Evolutionary conservation across 2,113 vertebrate genomes (phyloP), one percentile per base, ranked within the genome.

Genomic region (Bubo scandiacus): DNA sequence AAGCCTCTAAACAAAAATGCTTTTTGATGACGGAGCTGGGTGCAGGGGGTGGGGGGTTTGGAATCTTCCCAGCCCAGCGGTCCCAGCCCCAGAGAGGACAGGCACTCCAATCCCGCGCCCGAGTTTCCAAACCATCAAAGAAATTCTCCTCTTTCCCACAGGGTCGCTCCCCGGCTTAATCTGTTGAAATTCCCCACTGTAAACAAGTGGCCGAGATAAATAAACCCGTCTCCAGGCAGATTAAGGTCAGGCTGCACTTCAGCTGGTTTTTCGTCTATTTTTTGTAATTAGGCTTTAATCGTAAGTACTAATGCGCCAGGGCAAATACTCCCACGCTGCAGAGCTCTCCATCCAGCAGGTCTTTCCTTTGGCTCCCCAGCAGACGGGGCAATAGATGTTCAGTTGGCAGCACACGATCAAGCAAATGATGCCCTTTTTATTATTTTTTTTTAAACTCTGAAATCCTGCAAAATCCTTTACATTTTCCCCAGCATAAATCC

Each of bases 221-320:
- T 93, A 97, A 95, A 96, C 93, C 96, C 92, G 81, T 96, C 96
- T 95, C 95, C 94, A 90, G 93, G 95, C 93, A 96, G 97, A 98
- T 98, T 97, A 97, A 97, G 97, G 97, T 97, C 94, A 96, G 97
- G 92, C 95, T 96, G 87, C 95, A 96, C 95, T 96, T 97, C 97
- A 97, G 96, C 96, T 96, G 95, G 92, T 96, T 97, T 96, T 98
- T 97, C 58, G 58, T 96, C 97, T 97, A 88, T 96, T 97, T 97
- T 95, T 96, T 96, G 93, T 96, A 97, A 97, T 97, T 97, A 97
- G 94, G 94, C 96, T 96, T 97, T 97, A 97, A 97, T 97, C 95
- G 5, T 92, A 90, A 97, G 77, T 89, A 96, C 90, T 96, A 97
- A 96, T 89, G 71, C 92, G 73, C 84, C 92, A 93, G 94, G 92